A percentile compares a stretch with the other conserved stretches of the same genome.
phyloP scores from a whole-genome alignment of 2,797 vertebrate genomes.

The Enteromius mattozi region DNA sequence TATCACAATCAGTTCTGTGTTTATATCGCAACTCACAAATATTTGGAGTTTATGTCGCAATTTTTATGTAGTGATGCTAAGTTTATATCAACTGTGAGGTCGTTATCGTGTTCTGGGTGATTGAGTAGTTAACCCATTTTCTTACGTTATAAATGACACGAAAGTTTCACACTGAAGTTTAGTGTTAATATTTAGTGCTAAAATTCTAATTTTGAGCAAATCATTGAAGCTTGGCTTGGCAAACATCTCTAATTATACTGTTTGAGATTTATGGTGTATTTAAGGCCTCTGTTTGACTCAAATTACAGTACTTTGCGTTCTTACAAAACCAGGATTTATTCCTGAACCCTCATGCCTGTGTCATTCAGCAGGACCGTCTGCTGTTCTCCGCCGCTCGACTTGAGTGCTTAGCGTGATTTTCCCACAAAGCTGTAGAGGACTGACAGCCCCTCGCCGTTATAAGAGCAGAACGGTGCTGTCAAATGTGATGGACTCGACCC shows the following conservation, averaged over 20 bases:
- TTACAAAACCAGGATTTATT: constrained; percentile 12
- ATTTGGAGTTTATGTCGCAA: no score
- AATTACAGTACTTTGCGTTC: constrained; percentile 21
- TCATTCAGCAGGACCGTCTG: not conserved
- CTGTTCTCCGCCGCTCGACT: not conserved
- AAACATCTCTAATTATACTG: not conserved
- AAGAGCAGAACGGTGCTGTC: constrained; percentile 19
- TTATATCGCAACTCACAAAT: no score
- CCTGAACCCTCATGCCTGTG: not conserved
- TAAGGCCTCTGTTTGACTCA: not conserved
- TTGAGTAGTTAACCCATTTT: no score
- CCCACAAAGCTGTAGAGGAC: constrained; percentile 1
- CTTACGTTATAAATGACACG: not conserved
- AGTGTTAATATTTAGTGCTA: not conserved
- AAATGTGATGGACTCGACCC: not conserved
- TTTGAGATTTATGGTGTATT: not conserved
- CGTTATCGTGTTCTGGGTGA: no score
- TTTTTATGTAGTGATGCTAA: no score
- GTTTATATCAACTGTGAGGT: no score
- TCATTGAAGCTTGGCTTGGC: not conserved
- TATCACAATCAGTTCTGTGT: no score
- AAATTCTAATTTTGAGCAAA: not conserved
- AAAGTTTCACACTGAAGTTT: not conserved
- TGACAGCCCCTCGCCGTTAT: constrained; percentile 11
- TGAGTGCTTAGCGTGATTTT: constrained; percentile 5